Percentiles rank a stretch among this genome's conserved stretches.
Evolutionary conservation across 2,888 invertebrate species (phyloP).

Genomic region (Sarcophaga carnaria): DNA sequence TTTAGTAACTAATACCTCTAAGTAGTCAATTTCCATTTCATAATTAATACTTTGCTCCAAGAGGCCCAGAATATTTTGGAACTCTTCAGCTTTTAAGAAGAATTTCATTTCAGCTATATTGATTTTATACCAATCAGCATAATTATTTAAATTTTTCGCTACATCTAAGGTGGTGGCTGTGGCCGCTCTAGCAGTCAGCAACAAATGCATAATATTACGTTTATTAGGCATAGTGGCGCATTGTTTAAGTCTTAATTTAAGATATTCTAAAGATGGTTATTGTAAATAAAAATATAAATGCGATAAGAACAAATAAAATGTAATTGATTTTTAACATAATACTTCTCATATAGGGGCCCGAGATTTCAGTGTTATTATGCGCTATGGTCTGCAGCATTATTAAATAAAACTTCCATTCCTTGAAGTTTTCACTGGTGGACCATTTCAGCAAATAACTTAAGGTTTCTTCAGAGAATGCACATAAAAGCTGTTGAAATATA

Average conservation of each 20-base stretch:
- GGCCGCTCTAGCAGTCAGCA: slow-evolving; percentile 77
- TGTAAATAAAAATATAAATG: slow-evolving; percentile 1
- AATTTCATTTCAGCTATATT: slow-evolving; percentile 80
- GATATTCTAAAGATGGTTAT: slow-evolving; percentile 72
- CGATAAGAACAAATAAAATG: not conserved
- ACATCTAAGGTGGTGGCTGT: slow-evolving; percentile 76
- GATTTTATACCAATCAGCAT: slow-evolving; percentile 79
- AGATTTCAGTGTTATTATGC: slow-evolving; percentile 68
- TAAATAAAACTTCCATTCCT: slow-evolving; percentile 79
- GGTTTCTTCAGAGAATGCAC: slow-evolving; percentile 65
- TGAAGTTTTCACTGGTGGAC: slow-evolving; percentile 74
- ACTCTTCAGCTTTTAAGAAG: slow-evolving; percentile 74
- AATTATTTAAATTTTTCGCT: slow-evolving; percentile 75
- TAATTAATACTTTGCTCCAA: slow-evolving; percentile 75
- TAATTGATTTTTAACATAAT: not conserved
- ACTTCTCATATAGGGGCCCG: slow-evolving; percentile 75
- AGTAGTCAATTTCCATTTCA: slow-evolving; percentile 76
- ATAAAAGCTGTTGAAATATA: slow-evolving; percentile 18
- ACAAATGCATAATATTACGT: slow-evolving; percentile 74
- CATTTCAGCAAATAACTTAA: slow-evolving; percentile 74
- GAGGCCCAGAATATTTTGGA: slow-evolving; percentile 74
- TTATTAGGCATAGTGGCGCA: slow-evolving; percentile 72
- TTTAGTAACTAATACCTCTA: slow-evolving; percentile 74
- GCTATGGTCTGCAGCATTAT: slow-evolving; percentile 76
- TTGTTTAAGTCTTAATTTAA: slow-evolving; percentile 76